Base-by-base conservation (phyloP, 2,797 vertebrate genomes). In the Poeciliopsis infans region DNA sequence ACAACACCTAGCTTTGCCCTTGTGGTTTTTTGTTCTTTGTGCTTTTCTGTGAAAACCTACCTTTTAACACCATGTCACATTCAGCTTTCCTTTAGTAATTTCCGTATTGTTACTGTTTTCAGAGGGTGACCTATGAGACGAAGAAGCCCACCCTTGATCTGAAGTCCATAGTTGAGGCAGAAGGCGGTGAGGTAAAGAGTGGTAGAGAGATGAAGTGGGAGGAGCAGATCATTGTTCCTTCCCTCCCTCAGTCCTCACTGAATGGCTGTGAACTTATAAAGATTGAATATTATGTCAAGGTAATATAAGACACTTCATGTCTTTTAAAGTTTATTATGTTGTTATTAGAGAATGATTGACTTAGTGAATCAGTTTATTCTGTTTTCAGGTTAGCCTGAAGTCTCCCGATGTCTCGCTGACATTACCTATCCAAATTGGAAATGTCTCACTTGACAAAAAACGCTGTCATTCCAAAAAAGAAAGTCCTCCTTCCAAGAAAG, bases 51-150 rank as follows among this genome's bases (percentile, higher is more conserved):
- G 5, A 39, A 43, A 49, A 28, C 6, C 75, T 64, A n/a, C 33
- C 28, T 64, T 66, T 28, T 39, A 8, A 5, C 39, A 20, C 72
- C 23, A 57, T 1, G 0, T 1, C 33, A 20, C 49, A n/a, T 8
- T 0, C 2, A 36, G 39, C 45, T 25, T 64, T 43, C 3, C 61
- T 81, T 33, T 3, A 74, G 20, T 72, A 2, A 51, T 13, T 47
- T 18, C 23, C 1, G 10, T 79, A 23, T 75, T 8, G 0, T 12
- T 25, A 3, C 2, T 83, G 51, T 86, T 84, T 88, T 75, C 90
- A 99, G 98, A 98, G 96, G 93, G 97, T 99, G n/a, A 97, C 97
- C 46, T 99, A 98, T n/a, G 97, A 97, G 88, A 97, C 95, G 41
- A 98, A 97, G 92, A 97, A 92, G 79, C 95, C 96, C 76, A 96